These are phyloP conservation scores for Choreutis nemorana DNA, from an alignment of 2,888 invertebrate species.

Conservation along the genomic window DNA sequence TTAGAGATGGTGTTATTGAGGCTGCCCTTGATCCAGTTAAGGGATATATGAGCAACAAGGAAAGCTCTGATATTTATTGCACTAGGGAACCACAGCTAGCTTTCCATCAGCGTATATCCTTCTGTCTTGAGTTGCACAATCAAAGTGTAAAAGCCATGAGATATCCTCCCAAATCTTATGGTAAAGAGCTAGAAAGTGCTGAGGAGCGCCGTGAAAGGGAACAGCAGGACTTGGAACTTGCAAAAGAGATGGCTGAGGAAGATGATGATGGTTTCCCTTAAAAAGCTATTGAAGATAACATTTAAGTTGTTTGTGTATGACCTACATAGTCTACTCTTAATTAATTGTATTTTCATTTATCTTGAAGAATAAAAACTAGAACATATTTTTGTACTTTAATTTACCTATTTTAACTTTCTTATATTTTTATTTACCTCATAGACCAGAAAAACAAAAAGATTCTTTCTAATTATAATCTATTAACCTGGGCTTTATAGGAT, in stretches of 20 bases:
- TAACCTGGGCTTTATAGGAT: no score
- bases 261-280: constrained; percentile 89
- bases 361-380: no score
- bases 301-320: no score
- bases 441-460: no score
- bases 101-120: constrained; percentile 96
- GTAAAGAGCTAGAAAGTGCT: constrained; percentile 96
- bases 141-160: constrained; percentile 99
- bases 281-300: constrained; percentile 16
- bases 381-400: no score
- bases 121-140: constrained; percentile 97
- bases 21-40: constrained; percentile 95
- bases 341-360: no score
- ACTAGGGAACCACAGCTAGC: constrained; percentile 96
- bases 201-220: constrained; percentile 96
- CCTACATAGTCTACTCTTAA: no score
- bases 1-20: constrained; percentile 98
- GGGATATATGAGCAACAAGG: constrained; percentile 97
- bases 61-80: constrained; percentile 95
- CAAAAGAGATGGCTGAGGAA: constrained; percentile 99
- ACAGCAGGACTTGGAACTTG: constrained; percentile 97
- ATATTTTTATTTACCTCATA: no score
- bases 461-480: no score
- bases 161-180: constrained; percentile 98
- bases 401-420: no score